A percentile compares a stretch with the other conserved stretches of the same genome.
These are phyloP conservation scores for Epicampocera succincta DNA, from an alignment of 2,888 invertebrate genomes.

Conservation along the genomic window DNA sequence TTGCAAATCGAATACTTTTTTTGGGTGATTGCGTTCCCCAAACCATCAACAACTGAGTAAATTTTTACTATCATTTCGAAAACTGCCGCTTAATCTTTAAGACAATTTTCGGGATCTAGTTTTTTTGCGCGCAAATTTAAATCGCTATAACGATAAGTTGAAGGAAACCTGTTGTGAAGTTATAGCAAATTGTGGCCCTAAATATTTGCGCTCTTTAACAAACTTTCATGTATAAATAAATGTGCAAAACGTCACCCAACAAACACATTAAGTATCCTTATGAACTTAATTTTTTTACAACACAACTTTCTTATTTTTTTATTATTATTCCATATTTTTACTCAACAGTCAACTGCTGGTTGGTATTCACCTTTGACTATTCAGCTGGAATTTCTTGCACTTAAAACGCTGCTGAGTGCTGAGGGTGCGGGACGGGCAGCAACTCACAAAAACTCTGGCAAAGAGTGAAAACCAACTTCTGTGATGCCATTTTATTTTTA, in stretches of 20 bases:
- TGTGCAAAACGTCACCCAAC: neutral
- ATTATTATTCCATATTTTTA: conserved; percentile 39
- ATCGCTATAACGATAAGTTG: no score
- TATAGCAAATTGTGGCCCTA: neutral
- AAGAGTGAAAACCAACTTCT: conserved; percentile 49
- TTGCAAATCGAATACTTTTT: no score
- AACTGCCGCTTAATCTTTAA: no score
- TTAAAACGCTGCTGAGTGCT: conserved; percentile 49
- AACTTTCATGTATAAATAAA: conserved; percentile 28
- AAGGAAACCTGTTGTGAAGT: neutral
- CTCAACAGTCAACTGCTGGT: conserved; percentile 54
- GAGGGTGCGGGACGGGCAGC: neutral
- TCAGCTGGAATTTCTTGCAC: conserved; percentile 64
- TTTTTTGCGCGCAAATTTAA: no score
- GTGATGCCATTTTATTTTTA: neutral
- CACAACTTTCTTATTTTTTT: conserved; percentile 2
- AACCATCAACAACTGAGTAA: no score
- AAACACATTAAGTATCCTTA: conserved; percentile 47
- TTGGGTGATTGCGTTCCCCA: no score
- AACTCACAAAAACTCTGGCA: conserved; percentile 21
- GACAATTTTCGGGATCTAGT: no score
- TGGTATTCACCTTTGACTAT: conserved; percentile 59
- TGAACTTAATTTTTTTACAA: conserved; percentile 43
- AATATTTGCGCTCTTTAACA: neutral
- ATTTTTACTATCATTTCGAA: no score